A percentile compares a stretch with the other conserved stretches of the same genome.
Evolutionary conservation across 2,113 vertebrate genomes (phyloP).

Genomic region (Symphodus melops): DNA sequence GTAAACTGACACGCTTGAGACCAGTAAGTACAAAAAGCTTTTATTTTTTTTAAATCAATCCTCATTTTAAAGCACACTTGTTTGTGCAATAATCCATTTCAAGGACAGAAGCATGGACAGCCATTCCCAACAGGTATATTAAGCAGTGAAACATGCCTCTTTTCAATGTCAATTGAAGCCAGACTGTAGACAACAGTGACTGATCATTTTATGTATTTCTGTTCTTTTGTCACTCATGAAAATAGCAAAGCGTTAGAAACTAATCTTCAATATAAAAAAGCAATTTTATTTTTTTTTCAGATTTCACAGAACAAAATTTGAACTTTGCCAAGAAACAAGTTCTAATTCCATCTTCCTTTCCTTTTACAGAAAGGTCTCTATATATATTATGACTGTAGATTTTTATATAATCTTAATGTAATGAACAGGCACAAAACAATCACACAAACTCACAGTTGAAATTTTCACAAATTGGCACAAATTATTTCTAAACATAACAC

Average conservation of each 20-base stretch:
- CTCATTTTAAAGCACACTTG: constrained; percentile 1
- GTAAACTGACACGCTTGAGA: not conserved
- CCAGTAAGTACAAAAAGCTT: constrained; percentile 44
- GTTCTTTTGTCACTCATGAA: not conserved
- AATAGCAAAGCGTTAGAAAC: constrained; percentile 1
- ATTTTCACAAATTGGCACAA: constrained; percentile 55
- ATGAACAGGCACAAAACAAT: constrained; percentile 37
- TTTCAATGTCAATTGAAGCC: not conserved
- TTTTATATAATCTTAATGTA: not conserved
- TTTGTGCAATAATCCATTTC: constrained; percentile 1
- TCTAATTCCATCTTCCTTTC: not conserved
- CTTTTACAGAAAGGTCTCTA: constrained; percentile 10
- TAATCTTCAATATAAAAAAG: not conserved
- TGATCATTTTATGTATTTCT: not conserved
- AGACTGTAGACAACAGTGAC: not conserved
- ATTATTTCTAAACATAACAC: constrained; percentile 23
- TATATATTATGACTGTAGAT: not conserved
- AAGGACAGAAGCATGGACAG: constrained; percentile 14
- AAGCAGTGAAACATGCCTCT: not conserved
- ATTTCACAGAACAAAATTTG: not conserved
- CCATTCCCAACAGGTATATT: constrained; percentile 10
- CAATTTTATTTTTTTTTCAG: not conserved
- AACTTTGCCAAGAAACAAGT: constrained; percentile 3
- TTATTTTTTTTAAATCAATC: constrained; percentile 56
- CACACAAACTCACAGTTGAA: constrained; percentile 39